Evolutionary conservation across 30 jellyfish, hydroid and myxozoan genomes (phyloP).

Genomic region (Hydra vulgaris): DNA sequence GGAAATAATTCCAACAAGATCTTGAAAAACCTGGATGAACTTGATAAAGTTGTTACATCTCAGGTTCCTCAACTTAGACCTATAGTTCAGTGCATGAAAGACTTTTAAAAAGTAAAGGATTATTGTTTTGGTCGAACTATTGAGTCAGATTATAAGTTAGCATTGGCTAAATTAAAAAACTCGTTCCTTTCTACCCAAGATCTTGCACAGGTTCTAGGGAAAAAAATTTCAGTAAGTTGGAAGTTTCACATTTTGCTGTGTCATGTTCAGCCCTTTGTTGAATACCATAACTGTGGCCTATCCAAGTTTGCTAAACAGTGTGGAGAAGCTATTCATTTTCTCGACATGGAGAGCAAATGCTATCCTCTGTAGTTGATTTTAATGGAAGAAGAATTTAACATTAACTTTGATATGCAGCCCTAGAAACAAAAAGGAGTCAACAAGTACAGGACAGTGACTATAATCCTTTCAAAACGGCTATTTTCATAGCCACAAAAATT

Average conservation of each 20-base stretch:
- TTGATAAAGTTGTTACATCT: background rate
- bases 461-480: conserved; percentile 18
- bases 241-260: background rate
- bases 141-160: background rate
- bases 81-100: background rate
- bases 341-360: too few relatives aligned
- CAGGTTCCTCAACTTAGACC: background rate
- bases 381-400: background rate
- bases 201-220: background rate
- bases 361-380: too few relatives aligned
- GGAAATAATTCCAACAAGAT: background rate
- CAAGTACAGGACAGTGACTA: conserved; percentile 11
- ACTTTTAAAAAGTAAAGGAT: background rate
- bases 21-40: background rate
- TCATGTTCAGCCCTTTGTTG: background rate
- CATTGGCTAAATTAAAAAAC: background rate
- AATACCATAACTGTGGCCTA: too few relatives aligned
- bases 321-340: too few relatives aligned
- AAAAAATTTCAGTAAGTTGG: background rate
- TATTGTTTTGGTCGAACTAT: background rate
- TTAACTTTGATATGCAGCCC: background rate
- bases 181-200: background rate
- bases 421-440: background rate
- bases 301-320: too few relatives aligned
- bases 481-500: conserved; percentile 11